Evolutionary conservation across 2,113 vertebrate genomes (phyloP).

Genomic region (Gavia stellata): DNA sequence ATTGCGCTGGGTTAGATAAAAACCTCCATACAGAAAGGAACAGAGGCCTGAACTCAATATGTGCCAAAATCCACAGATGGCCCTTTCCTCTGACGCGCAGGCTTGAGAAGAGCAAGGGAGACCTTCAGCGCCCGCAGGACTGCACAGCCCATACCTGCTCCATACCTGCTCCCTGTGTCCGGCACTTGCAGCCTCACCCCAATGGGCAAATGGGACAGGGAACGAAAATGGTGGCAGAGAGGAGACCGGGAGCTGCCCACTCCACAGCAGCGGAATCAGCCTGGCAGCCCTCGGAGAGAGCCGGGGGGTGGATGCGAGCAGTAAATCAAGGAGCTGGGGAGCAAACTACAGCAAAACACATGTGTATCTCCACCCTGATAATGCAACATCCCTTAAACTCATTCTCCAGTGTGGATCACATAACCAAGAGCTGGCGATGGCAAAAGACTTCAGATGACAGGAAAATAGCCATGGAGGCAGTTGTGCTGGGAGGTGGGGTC

Average conservation of each 20-base stretch:
- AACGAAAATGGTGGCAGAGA: neutral
- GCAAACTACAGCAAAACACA: neutral
- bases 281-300: neutral
- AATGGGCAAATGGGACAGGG: fast-evolving
- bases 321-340: neutral
- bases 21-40: slow-evolving; percentile 45
- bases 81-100: slow-evolving; percentile 25
- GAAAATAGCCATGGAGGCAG: neutral
- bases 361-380: neutral
- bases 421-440: neutral
- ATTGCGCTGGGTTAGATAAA: slow-evolving; percentile 53
- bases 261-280: neutral
- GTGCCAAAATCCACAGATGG: slow-evolving; percentile 69
- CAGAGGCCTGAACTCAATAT: neutral
- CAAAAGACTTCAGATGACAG: neutral
- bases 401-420: neutral
- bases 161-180: neutral
- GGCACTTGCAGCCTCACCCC: neutral
- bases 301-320: fast-evolving
- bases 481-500: neutral
- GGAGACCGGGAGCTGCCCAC: neutral
- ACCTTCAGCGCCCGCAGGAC: neutral
- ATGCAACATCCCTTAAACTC: neutral
- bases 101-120: neutral
- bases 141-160: neutral